Evolutionary conservation across 2,113 vertebrate genomes (phyloP), one percentile per base, ranked within the genome.

Genomic region (Ifrita kowaldi): DNA sequence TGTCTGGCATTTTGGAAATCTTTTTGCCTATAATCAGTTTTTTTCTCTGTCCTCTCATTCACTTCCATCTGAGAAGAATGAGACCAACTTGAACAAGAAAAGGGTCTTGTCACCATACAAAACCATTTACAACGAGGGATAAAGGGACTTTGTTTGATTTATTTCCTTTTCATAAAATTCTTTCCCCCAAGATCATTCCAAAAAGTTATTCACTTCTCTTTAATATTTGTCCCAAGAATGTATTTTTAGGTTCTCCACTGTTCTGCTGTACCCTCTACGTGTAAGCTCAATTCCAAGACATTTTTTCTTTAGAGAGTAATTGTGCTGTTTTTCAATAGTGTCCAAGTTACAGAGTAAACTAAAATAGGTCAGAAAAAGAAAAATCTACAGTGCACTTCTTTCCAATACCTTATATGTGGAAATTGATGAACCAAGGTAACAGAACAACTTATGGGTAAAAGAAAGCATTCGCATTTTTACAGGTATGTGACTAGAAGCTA

Each of bases 1-100:
- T 68, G 33, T 81, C 67, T 89, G 86, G 81, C 65, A 93, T 70
- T 93, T 93, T 94, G 62, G 52, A 97, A 96, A 89, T 96, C 7
- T 74, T 84, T 95, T 94, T 83, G 6, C 60, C 44, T 88, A 37
- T 35, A 83, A 56, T 55, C 19, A 33, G 30, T 39, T 50, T 52
- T 27, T 80, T 74, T 22, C 47, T 19, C 68, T 59, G 47, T 75
- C 64, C 47, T 93, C 84, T 92, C 77, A 91, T 63, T 44, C 59
- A 63, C 56, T 59, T 90, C 24, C 11, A n/a, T 79, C 90, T 88
- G 39, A 89, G 77, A 71, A 68, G 27, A 97, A 75, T 32, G 47
- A 74, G 42, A 68, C 70, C 46, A 70, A 52, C 63, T 89, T 79
- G 32, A 89, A 89, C 78, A 44, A 67, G 74, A 85, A 97, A 95